Percentiles rank a stretch among this genome's conserved stretches.
phyloP scores from a whole-genome alignment of 2,113 vertebrate genomes.

The Oreotragus oreotragus region DNA sequence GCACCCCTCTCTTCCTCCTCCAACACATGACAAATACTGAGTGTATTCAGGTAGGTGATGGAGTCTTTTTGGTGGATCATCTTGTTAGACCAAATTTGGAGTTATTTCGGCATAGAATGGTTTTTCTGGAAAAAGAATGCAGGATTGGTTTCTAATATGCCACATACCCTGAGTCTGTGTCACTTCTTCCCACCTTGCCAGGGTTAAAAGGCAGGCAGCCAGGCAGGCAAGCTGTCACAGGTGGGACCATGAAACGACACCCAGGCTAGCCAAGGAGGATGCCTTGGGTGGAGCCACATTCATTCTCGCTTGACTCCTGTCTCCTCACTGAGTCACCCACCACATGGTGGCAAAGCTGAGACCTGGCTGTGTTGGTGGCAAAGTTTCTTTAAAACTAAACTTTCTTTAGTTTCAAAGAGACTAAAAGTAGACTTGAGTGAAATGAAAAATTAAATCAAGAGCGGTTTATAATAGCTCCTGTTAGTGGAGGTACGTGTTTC shows the following conservation, averaged over 20 bases:
- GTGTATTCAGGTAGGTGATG: background rate
- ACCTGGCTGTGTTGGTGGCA: too few species aligned
- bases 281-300: background rate
- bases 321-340: too few species aligned
- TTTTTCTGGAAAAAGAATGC: conserved; percentile 40
- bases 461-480: background rate
- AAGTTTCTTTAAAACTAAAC: background rate
- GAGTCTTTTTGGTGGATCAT: conserved; percentile 47
- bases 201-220: background rate
- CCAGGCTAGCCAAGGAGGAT: background rate
- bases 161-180: background rate
- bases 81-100: conserved; percentile 63
- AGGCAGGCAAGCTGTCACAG: background rate
- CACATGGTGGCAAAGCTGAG: background rate
- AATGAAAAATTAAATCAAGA: conserved; percentile 14
- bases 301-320: background rate
- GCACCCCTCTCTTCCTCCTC: background rate
- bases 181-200: background rate
- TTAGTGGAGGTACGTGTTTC: conserved; percentile 8
- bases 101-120: conserved; percentile 51
- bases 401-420: background rate
- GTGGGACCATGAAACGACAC: background rate
- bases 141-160: background rate
- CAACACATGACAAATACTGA: background rate
- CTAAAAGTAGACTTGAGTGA: background rate